Evolutionary conservation across 1,140 invertebrate genomes (phyloP).

Genomic region (Cephus cinctus): DNA sequence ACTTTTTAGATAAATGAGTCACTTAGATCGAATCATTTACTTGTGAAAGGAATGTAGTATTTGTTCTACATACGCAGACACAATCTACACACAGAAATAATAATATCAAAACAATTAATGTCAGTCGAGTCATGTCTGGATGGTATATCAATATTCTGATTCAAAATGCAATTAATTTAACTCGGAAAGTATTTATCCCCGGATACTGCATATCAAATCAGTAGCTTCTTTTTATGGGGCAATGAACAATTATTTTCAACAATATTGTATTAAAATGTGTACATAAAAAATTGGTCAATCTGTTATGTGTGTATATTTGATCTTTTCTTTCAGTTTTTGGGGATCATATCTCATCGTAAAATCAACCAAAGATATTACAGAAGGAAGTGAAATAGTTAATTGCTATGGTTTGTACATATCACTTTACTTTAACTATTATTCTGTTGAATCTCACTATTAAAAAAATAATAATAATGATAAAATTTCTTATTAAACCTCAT

Average conservation of each 20-base stretch:
- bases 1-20: slow-evolving; percentile 21
- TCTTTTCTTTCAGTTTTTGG: slow-evolving; percentile 47
- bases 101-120: too few relatives aligned
- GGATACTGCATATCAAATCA: too few relatives aligned
- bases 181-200: too few relatives aligned
- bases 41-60: too few relatives aligned
- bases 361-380: slow-evolving; percentile 56
- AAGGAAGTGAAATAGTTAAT: slow-evolving; percentile 67
- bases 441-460: slow-evolving; percentile 2
- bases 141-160: too few relatives aligned
- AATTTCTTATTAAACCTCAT: slow-evolving; percentile 9
- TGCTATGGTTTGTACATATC: slow-evolving; percentile 65
- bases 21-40: too few relatives aligned
- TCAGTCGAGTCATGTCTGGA: too few relatives aligned
- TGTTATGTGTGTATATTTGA: background rate
- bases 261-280: slow-evolving; percentile 38
- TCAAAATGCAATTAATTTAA: too few relatives aligned
- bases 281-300: slow-evolving; percentile 24
- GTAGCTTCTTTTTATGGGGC: too few relatives aligned
- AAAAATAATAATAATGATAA: background rate
- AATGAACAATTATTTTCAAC: slow-evolving; percentile 37
- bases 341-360: slow-evolving; percentile 59
- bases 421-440: slow-evolving; percentile 14
- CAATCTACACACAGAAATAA: too few relatives aligned
- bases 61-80: too few relatives aligned